Evolutionary conservation across 1,140 invertebrate species (phyloP).

Genomic region (Mactra quadrangularis): DNA sequence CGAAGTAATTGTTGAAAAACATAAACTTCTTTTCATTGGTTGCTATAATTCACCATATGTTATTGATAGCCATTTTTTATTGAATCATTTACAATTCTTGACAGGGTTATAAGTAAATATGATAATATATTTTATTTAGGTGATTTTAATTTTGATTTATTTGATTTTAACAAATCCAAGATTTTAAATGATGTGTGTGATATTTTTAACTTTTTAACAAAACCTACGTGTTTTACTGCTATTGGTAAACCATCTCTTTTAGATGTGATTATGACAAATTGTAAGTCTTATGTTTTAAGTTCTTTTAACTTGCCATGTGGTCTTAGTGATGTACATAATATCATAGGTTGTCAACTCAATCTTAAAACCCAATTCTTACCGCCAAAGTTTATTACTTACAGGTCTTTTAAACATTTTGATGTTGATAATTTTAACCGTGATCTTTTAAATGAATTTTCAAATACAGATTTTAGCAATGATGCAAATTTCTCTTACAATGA

Average conservation of each 20-base stretch:
- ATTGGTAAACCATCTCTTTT: neutral
- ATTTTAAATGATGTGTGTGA: neutral
- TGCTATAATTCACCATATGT: too few species aligned
- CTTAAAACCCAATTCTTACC: neutral
- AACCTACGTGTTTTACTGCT: neutral
- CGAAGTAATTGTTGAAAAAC: too few species aligned
- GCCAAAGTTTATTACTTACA: neutral
- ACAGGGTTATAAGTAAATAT: neutral
- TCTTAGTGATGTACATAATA: slow-evolving; percentile 2
- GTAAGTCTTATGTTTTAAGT: neutral
- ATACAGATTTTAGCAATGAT: neutral
- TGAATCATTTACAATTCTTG: too few species aligned
- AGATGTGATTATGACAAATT: neutral
- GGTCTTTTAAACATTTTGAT: slow-evolving; percentile 2
- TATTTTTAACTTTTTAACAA: neutral
- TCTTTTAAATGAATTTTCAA: neutral
- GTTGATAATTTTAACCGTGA: neutral
- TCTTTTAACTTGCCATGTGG: neutral
- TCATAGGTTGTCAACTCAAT: neutral
- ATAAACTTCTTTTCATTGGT: too few species aligned
- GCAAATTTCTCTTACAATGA: neutral
- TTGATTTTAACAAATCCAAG: neutral
- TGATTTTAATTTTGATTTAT: neutral
- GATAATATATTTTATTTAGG: neutral
- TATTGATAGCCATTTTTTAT: too few species aligned